Conservation (phyloP, 2,113 vertebrate species). For the Cryptoleucopteryx plumbea region DNA sequence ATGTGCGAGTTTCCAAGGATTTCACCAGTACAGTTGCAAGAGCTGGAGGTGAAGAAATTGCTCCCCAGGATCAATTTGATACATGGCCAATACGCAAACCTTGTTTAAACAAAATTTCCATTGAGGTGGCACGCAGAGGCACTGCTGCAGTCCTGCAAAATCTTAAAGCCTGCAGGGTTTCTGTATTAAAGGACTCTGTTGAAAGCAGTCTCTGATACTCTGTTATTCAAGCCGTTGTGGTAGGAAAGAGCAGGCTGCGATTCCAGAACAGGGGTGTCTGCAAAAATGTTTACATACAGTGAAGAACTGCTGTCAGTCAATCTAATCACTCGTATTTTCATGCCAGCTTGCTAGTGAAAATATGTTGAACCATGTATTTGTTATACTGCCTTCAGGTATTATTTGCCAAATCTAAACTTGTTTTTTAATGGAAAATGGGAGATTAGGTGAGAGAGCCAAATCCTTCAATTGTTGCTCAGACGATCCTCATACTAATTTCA, state of each 20-base stretch:
- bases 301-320: conserved; percentile 14
- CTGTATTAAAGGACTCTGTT: background rate
- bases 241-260: background rate
- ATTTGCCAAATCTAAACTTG: background rate
- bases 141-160: background rate
- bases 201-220: background rate
- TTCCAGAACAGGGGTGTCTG: background rate
- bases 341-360: background rate
- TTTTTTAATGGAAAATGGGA: background rate
- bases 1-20: rapidly evolving
- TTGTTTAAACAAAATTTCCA: background rate
- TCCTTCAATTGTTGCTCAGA: background rate
- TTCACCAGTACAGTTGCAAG: background rate
- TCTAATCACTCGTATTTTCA: background rate
- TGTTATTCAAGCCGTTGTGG: background rate
- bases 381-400: background rate
- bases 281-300: background rate
- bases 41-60: background rate
- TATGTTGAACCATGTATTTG: background rate
- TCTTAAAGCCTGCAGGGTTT: background rate
- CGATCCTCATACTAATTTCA: background rate
- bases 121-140: background rate
- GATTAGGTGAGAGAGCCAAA: background rate
- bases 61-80: background rate
- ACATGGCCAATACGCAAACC: background rate